Percentiles rank a stretch among this genome's conserved stretches.
phyloP scores from a whole-genome alignment of 2,797 vertebrate genomes.

The Pygocentrus nattereri region DNA sequence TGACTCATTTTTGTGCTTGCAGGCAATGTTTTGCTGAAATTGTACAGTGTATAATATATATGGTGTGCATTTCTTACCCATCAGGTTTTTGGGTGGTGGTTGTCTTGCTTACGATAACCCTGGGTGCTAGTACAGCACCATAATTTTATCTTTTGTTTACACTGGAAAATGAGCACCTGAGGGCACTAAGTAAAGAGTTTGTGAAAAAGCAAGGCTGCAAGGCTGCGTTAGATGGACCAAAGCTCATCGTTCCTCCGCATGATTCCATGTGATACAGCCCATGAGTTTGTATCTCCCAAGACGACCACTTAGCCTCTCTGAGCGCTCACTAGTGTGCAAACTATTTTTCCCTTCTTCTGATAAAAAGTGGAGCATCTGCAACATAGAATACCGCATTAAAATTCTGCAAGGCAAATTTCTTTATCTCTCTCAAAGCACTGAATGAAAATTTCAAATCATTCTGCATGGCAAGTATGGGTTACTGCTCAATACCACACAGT shows the following conservation, averaged over 20 bases:
- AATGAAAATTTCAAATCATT: conserved; percentile 41
- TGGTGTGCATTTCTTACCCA: background rate
- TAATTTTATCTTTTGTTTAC: background rate
- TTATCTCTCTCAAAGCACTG: conserved; percentile 41
- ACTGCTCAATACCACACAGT: conserved; percentile 52
- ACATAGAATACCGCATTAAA: conserved; percentile 51
- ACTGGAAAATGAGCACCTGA: conserved; percentile 14
- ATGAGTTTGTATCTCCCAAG: conserved; percentile 45
- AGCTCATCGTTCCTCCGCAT: conserved; percentile 29
- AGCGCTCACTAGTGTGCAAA: conserved; percentile 46
- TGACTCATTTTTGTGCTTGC: background rate
- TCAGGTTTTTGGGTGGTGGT: background rate
- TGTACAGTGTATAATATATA: too few species aligned
- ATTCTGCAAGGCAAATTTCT: conserved; percentile 41
- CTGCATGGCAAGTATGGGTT: conserved; percentile 49
- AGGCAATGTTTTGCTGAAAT: background rate
- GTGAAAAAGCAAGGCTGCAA: conserved; percentile 26
- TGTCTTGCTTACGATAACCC: background rate
- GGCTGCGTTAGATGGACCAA: conserved; percentile 31
- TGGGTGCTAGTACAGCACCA: background rate
- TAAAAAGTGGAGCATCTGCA: conserved; percentile 42
- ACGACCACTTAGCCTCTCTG: conserved; percentile 18
- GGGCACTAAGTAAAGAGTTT: conserved; percentile 23
- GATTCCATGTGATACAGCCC: conserved; percentile 34
- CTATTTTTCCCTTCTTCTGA: conserved; percentile 43